Conservation (phyloP, 2,113 vertebrate genomes). For the Rhineura floridana region DNA sequence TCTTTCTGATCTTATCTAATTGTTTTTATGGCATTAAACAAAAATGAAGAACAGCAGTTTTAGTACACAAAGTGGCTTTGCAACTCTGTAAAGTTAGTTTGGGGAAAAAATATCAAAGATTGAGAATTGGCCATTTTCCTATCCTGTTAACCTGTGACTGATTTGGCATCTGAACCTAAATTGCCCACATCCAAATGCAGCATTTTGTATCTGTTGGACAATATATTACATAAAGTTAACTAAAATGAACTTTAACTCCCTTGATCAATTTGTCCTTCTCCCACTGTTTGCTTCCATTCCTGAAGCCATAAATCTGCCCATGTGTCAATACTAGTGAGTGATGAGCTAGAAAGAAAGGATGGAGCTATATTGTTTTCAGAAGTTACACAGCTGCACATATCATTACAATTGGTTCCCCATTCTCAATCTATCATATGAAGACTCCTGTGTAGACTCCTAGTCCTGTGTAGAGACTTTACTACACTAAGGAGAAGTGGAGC, state of each 20-base stretch:
- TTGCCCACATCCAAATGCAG: background rate
- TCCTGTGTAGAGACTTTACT: too few relatives aligned
- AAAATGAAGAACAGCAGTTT: background rate
- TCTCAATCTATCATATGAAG: too few relatives aligned
- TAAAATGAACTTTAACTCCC: background rate
- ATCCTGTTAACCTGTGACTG: background rate
- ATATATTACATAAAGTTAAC: background rate
- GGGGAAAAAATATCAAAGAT: background rate
- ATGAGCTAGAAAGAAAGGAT: background rate
- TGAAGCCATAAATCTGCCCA: background rate
- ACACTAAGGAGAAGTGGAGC: background rate
- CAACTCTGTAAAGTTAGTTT: background rate
- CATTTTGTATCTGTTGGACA: background rate
- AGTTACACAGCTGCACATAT: background rate
- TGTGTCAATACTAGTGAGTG: background rate
- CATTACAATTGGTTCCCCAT: background rate
- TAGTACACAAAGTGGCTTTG: background rate
- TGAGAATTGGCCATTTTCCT: background rate
- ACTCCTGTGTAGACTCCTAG: too few relatives aligned
- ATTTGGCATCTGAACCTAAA: background rate
- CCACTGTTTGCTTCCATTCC: background rate
- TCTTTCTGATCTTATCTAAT: background rate
- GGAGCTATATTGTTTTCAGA: background rate
- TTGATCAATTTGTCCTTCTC: background rate
- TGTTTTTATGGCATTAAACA: background rate